These are phyloP conservation scores for Takifugu rubripes DNA, from an alignment of 2,797 vertebrate species.

Conservation along the genomic window DNA sequence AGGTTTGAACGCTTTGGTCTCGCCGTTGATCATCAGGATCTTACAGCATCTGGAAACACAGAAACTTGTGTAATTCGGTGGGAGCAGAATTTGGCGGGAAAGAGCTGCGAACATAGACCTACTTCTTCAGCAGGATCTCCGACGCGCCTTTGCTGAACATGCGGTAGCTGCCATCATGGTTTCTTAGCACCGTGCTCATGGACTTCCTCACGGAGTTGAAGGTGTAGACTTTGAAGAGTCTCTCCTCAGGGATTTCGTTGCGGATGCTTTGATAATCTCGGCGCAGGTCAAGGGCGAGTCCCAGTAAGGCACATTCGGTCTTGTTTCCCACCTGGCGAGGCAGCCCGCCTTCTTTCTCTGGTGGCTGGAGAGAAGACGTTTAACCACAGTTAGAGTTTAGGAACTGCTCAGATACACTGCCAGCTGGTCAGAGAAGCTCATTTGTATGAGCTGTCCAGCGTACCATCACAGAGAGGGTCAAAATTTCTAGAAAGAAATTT, in stretches of 20 bases:
- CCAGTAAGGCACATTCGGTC: conserved; percentile 95
- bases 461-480: no score
- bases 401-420: no score
- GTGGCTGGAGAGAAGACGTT: conserved; percentile 71
- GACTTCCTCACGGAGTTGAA: conserved; percentile 97
- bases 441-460: no score
- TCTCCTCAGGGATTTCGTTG: conserved; percentile 88
- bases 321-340: conserved; percentile 96
- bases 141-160: conserved; percentile 98
- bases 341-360: conserved; percentile 90
- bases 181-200: conserved; percentile 93
- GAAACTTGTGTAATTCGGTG: conserved; percentile 3
- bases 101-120: conserved; percentile 48
- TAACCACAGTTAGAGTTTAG: not conserved
- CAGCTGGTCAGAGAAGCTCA: no score
- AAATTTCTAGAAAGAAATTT: no score
- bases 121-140: conserved; percentile 98
- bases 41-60: conserved; percentile 82
- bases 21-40: conserved; percentile 78
- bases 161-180: conserved; percentile 86
- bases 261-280: conserved; percentile 87
- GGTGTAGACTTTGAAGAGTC: conserved; percentile 95
- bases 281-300: conserved; percentile 83
- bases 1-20: conserved; percentile 80
- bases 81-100: not conserved